Percentiles rank a stretch among this genome's conserved stretches.
phyloP scores from a whole-genome alignment of 2,113 vertebrate species.

The Lepus europaeus region DNA sequence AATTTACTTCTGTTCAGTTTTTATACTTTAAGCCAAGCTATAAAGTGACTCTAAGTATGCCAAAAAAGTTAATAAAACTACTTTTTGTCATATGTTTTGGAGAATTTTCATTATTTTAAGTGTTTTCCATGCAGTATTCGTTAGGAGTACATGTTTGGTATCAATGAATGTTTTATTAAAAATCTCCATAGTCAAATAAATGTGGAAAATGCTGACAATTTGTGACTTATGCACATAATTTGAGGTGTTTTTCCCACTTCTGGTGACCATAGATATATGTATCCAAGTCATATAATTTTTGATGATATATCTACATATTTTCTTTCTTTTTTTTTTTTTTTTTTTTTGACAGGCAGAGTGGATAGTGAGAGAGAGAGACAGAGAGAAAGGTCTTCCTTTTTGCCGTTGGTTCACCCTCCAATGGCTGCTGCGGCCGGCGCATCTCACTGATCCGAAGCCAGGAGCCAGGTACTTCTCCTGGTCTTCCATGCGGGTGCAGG shows the following conservation, averaged over 20 bases:
- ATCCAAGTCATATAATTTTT: neutral
- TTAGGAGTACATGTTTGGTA: neutral
- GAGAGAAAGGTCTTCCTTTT: too few species aligned
- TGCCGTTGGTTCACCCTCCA: too few species aligned
- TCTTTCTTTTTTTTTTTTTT: too few species aligned
- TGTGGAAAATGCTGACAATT: neutral
- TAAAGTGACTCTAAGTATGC: neutral
- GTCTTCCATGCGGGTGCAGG: too few species aligned
- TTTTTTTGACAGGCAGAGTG: too few species aligned
- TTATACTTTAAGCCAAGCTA: slow-evolving; percentile 23
- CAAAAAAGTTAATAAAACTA: neutral
- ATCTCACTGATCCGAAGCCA: too few species aligned
- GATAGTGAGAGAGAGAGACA: too few species aligned
- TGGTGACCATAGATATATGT: neutral
- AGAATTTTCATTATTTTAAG: slow-evolving; percentile 24
- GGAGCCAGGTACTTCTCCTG: too few species aligned
- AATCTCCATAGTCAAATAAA: neutral
- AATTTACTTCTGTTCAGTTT: slow-evolving; percentile 31
- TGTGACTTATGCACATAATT: neutral
- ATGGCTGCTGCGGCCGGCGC: too few species aligned
- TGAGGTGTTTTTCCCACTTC: neutral
- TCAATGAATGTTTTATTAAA: neutral
- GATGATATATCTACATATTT: neutral
- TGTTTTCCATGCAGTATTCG: slow-evolving; percentile 21
- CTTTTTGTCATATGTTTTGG: slow-evolving; percentile 28